Evolutionary conservation across 2,113 vertebrate genomes (phyloP).

Genomic region (Maylandia zebra): DNA sequence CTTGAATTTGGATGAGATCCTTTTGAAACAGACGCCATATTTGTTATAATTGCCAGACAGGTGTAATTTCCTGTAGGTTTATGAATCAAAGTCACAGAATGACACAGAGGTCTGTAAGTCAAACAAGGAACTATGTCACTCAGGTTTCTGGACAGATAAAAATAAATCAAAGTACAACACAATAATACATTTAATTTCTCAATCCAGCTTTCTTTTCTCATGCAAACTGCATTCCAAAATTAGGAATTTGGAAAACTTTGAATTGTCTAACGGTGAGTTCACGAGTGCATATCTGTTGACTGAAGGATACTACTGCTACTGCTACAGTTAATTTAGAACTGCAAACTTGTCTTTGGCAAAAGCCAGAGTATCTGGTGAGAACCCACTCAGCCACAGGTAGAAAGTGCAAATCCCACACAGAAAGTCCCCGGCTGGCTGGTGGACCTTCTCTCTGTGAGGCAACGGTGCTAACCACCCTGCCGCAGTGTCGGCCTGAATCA

Average conservation of each 20-base stretch:
- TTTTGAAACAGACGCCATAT: background rate
- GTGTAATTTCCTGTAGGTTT: conserved; percentile 42
- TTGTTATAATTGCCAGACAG: conserved; percentile 4
- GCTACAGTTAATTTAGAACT: background rate
- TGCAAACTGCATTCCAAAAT: background rate
- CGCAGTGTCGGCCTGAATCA: background rate
- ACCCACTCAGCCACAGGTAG: background rate
- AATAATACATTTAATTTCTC: background rate
- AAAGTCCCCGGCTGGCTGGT: background rate
- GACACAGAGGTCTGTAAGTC: background rate
- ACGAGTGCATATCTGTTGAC: background rate
- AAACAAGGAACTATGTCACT: background rate
- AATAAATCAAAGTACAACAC: background rate
- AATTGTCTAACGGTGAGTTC: background rate
- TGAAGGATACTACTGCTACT: background rate
- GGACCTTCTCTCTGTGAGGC: background rate
- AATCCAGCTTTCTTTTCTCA: background rate
- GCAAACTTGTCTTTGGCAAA: background rate
- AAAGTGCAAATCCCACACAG: background rate
- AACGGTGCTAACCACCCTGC: background rate
- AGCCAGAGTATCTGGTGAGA: background rate
- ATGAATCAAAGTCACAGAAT: background rate
- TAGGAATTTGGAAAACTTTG: background rate
- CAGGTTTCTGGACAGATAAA: background rate
- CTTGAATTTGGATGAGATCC: background rate